A percentile compares a stretch with the other conserved stretches of the same genome.
These are phyloP conservation scores for Pollicipes pollicipes DNA, from an alignment of 1,140 invertebrate genomes.

Conservation along the genomic window DNA sequence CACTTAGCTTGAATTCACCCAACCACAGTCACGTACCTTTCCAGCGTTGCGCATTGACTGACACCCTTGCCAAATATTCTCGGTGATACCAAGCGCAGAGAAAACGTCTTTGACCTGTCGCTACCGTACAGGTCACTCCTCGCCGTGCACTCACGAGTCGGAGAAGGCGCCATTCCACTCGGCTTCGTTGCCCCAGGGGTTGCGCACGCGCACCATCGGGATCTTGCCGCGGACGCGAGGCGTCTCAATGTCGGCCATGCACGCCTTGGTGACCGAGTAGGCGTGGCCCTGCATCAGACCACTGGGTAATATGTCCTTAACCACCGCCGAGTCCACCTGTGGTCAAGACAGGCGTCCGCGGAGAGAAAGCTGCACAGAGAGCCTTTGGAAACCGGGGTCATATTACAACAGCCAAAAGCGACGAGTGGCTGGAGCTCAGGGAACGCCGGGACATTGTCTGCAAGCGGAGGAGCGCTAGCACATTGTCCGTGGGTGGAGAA, in stretches of 20 bases:
- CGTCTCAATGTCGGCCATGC: slow-evolving; percentile 67
- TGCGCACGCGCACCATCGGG: slow-evolving; percentile 69
- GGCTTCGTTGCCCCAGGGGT: slow-evolving; percentile 94
- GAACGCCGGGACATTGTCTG: no score
- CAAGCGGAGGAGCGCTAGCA: no score
- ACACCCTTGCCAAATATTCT: no score
- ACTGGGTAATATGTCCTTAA: slow-evolving; percentile 71
- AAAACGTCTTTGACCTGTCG: no score
- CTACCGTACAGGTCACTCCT: no score
- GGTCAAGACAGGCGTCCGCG: background rate
- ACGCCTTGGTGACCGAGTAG: slow-evolving; percentile 74
- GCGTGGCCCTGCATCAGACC: slow-evolving; percentile 89
- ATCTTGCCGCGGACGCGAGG: slow-evolving; percentile 42
- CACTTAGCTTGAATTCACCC: no score
- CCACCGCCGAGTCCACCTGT: slow-evolving; percentile 57
- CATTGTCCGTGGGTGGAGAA: no score
- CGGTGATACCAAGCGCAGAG: no score
- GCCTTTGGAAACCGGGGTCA: background rate
- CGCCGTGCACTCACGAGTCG: slow-evolving; percentile 46
- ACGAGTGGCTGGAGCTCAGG: background rate
- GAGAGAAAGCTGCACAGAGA: background rate
- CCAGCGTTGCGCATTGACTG: no score
- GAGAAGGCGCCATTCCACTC: slow-evolving; percentile 98
- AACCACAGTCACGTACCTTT: no score
- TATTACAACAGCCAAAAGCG: background rate